Base-by-base conservation (phyloP, 2,797 vertebrate species). In the Sarcoramphus papa region DNA sequence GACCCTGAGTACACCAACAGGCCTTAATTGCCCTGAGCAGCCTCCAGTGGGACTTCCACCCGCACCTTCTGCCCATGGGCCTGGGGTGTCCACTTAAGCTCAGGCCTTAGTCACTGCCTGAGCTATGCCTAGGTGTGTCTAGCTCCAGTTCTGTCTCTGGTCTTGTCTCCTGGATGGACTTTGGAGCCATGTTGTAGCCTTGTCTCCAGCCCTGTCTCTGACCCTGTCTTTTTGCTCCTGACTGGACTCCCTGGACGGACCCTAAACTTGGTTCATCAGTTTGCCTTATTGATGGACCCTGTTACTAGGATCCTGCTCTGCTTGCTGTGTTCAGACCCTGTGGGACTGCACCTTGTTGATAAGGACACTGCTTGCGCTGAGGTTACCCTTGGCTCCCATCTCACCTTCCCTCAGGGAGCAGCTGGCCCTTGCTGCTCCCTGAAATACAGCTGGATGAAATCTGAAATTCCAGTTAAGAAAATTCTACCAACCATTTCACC, bases 391-490 rank as follows among this genome's bases (percentile, higher is more conserved):
- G 37, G 14, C n/a, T 84, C 23, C 23, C 14, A 23, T 24, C 37
- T 30, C 6, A 3, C 40, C 4, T 60, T 56, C 33, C 22, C 9
- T 43, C 22, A 63, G 23, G 0, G 1, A 62, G 6, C 27, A 67
- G 35, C 30, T 50, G 31, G 24, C 28, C 27, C 24, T 69, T 59
- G 21, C 9, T 37, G 9, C 31, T 79, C 12, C 20, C 37, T 47
- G 24, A 74, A 56, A 85, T 67, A 21, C 11, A 57, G 43, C 15
- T 50, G 28, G 37, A 31, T 6, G 41, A 73, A 74, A 22, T 56
- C 51, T 35, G 27, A 80, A 48, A 81, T 60, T 76, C 12, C 35
- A 59, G 17, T 41, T 47, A 28, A 81, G n/a, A 76, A 73, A 68
- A 59, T 41, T 37, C 28, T 45, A 41, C 17, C 7, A n/a, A 6